These are phyloP conservation scores for Coturnix japonica DNA, from an alignment of 2,113 vertebrate genomes.

Conservation along the genomic window DNA sequence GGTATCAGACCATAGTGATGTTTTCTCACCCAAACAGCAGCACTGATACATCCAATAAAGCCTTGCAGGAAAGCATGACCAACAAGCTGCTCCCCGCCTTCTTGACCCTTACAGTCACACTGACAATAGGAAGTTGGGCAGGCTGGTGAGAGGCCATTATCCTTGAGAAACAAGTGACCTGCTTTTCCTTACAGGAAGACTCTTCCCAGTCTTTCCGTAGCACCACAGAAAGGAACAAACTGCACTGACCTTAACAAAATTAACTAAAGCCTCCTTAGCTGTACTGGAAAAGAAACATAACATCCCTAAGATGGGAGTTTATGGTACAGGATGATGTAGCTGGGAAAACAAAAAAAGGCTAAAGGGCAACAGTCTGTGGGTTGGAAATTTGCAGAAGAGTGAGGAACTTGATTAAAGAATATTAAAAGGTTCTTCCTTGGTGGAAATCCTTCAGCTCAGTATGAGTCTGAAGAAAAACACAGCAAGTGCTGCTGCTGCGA, in stretches of 20 bases:
- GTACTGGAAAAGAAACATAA: neutral
- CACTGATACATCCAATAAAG: neutral
- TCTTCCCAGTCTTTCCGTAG: neutral
- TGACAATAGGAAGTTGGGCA: neutral
- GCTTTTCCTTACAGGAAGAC: neutral
- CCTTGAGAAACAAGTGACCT: neutral
- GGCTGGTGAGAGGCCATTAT: neutral
- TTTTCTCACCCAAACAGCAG: neutral
- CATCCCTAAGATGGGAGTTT: neutral
- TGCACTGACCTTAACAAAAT: neutral
- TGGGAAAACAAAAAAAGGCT: neutral
- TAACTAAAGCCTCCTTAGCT: neutral
- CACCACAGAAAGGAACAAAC: neutral
- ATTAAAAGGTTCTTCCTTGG: neutral
- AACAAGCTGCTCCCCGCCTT: neutral
- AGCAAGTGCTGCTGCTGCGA: neutral
- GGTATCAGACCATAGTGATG: neutral
- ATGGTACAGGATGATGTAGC: neutral
- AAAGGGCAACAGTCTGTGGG: neutral
- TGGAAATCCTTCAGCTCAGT: neutral
- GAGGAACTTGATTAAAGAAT: neutral
- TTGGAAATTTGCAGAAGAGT: neutral
- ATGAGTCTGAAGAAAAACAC: neutral
- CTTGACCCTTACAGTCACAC: neutral
- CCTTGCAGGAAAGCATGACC: neutral